These are phyloP conservation scores for Torymus aiolomorphi DNA, from an alignment of 2,888 invertebrate genomes.

Conservation along the genomic window DNA sequence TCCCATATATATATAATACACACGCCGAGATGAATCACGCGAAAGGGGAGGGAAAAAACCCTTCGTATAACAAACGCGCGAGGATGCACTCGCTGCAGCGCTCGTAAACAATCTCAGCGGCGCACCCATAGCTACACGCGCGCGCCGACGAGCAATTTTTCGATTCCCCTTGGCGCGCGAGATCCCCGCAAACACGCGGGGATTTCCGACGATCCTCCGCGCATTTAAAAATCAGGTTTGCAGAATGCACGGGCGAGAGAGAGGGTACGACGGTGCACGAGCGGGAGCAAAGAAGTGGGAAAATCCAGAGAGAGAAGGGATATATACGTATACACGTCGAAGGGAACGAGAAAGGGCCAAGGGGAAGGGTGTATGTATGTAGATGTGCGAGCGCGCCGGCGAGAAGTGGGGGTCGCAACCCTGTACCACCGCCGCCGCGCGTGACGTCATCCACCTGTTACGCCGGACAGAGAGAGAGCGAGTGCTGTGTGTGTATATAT, in stretches of 20 bases:
- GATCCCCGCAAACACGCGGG: background rate
- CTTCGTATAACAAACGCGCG: no score
- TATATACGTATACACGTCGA: background rate
- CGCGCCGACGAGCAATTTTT: background rate
- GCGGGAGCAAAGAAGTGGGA: constrained; percentile 2
- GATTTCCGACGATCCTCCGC: constrained; percentile 5
- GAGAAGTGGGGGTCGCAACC: no score
- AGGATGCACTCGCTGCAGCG: no score
- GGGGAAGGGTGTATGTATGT: background rate
- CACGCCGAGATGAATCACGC: no score
- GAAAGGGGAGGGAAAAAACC: no score
- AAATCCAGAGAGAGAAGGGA: constrained; percentile 15
- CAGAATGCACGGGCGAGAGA: background rate
- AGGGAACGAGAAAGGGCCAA: constrained; percentile 8
- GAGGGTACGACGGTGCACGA: background rate
- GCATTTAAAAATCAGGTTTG: constrained; percentile 41
- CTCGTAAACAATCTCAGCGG: no score
- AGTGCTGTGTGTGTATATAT: background rate
- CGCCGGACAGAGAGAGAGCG: constrained; percentile 58
- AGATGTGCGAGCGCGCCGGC: constrained; percentile 41
- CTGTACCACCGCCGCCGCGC: constrained; percentile 53
- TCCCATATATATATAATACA: no score
- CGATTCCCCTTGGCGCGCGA: background rate
- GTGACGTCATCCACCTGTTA: constrained; percentile 74
- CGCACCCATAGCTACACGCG: no score